Evolutionary conservation across 2,888 invertebrate species (phyloP), one percentile per base, ranked within the genome.

Genomic region (Brachyptera risi): DNA sequence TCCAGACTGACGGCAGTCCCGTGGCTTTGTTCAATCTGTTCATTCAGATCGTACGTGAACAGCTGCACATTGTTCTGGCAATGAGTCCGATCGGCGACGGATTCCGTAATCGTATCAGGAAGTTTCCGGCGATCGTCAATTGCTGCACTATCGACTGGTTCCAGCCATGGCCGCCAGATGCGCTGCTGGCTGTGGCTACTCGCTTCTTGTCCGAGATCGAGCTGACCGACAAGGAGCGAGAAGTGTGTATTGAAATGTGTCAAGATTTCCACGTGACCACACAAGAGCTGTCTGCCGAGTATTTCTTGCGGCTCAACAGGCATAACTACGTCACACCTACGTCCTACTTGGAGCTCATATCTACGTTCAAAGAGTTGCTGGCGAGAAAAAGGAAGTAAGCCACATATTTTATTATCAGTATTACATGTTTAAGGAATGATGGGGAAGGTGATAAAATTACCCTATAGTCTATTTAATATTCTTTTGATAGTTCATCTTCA

Each of bases 101-200:
- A 4, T 86, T 96, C 71, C 80, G 92, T 54, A 87, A 85, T 68
- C 81, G 91, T 59, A 85, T 96, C 27, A 80, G 95, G 59, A 95
- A 93, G 74, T 96, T 96, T 73, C 96, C 96, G 0, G 87, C 94
- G 0, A 83, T 96, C 21, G 92, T 96, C 62, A 96, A 95, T 73
- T 96, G 95, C 73, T 96, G 96, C 72, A 96, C 95, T 1, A 95
- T 96, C 65, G 94, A 96, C 74, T 96, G 96, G 96, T 92, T 96
- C 74, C 93, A 92, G 85, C 83, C 90, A 56, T 96, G 97, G 97
- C 96, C 97, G 0, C 85, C 90, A 69, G 96, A 96, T 75, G 96
- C 96, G 1, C 74, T 96, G 27, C 75, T 92, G 47, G 95, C 95
- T 0, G 95, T 96, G 0, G 92, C 96, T 0, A 88, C 86, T 1